A percentile compares a stretch with the other conserved stretches of the same genome.
Conservation (phyloP, 2,113 vertebrate species). For the Phalacrocorax brasilianus region DNA sequence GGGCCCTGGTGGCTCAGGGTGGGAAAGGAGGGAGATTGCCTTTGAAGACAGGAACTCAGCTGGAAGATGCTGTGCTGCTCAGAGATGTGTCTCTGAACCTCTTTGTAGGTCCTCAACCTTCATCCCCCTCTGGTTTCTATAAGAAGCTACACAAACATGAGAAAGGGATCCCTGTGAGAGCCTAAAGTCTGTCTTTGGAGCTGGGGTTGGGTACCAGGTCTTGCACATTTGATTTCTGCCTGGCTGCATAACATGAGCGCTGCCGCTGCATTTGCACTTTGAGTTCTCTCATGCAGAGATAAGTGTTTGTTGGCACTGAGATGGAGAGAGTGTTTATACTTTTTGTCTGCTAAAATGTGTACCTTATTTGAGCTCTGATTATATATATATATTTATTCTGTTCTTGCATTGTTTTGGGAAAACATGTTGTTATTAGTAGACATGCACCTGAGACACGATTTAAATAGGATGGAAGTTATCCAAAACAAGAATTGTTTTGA, state of each 20-base stretch:
- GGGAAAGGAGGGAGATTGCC: background rate
- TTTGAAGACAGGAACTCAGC: background rate
- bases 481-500: background rate
- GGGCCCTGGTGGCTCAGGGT: background rate
- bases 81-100: background rate
- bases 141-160: background rate
- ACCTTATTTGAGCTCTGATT: background rate
- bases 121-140: background rate
- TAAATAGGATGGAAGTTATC: background rate
- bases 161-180: background rate
- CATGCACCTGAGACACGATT: background rate
- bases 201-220: background rate
- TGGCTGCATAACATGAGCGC: rapidly evolving
- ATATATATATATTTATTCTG: background rate
- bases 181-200: background rate
- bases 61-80: background rate
- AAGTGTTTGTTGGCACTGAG: background rate
- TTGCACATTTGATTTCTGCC: background rate
- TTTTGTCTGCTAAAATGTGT: background rate
- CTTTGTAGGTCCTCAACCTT: background rate
- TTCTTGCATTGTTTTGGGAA: background rate
- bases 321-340: background rate
- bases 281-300: background rate
- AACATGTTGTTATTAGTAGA: background rate
- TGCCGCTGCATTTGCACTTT: background rate